Percentiles rank a stretch among this genome's conserved stretches.
These are phyloP conservation scores for Manis pentadactyla DNA, from an alignment of 2,797 vertebrate species.

Conservation along the genomic window DNA sequence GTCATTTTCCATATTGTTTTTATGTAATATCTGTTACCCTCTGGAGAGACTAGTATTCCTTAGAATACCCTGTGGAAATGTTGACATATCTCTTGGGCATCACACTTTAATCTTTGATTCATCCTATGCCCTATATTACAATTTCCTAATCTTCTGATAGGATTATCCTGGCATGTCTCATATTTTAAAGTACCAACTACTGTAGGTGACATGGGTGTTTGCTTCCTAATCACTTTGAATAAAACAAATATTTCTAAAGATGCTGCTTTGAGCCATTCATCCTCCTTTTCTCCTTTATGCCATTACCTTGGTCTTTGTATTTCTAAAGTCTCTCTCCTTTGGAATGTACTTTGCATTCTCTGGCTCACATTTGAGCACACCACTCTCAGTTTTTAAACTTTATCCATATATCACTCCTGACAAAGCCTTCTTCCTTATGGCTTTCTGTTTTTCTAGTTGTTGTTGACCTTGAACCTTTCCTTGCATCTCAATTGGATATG, in stretches of 20 bases:
- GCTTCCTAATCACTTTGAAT: not conserved
- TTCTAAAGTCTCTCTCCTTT: not conserved
- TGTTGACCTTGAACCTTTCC: conserved; percentile 41
- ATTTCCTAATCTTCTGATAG: conserved; percentile 9
- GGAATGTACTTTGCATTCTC: not conserved
- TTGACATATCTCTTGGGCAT: not conserved
- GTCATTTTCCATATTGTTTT: not conserved
- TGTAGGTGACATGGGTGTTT: not conserved
- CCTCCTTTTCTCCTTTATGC: not conserved
- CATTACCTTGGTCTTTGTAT: not conserved
- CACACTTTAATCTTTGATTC: not conserved
- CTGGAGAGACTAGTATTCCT: not conserved
- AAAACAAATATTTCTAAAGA: not conserved
- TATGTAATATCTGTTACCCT: not conserved
- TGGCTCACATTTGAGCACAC: not conserved
- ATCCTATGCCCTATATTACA: not conserved
- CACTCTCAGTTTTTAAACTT: not conserved
- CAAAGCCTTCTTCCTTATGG: not conserved
- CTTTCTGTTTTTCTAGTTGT: conserved; percentile 38
- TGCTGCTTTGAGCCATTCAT: not conserved
- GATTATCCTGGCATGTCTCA: not conserved
- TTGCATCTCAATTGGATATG: not conserved
- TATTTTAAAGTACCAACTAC: not conserved
- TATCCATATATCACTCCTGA: not conserved
- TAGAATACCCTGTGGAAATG: not conserved